Base-by-base conservation (phyloP, 2,113 vertebrate species). In the Pteruthius melanotis region DNA sequence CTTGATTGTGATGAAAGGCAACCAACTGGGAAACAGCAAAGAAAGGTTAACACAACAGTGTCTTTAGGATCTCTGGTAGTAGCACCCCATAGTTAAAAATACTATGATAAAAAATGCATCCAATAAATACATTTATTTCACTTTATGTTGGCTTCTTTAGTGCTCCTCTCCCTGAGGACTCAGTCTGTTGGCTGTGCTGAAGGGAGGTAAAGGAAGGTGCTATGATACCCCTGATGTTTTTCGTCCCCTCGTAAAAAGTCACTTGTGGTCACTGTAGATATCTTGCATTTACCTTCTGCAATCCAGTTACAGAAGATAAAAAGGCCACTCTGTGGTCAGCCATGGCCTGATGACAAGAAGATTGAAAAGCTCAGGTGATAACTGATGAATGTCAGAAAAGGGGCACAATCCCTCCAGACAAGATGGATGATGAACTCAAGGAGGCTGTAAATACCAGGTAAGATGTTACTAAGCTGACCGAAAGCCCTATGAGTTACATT, bases 1-100 rank as follows among this genome's bases (percentile, higher is more conserved):
- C 69, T 96, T 68, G 80, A 82, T 50, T 84, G 45, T 53, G 61
- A 90, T 84, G 54, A 89, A 94, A 96, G 61, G n/a, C 69, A 93
- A 94, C 70, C 68, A 89, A 69, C 45, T n/a, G n/a, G 72, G 83
- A 94, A 81, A 71, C 77, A 84, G 72, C 52, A 89, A 64, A 83
- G 79, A 96, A 88, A 84, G 72, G 92, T 92, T 90, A 95, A 84
- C 39, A 15, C 37, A 60, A 37, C 65, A 87, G 56, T 21, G 26
- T 20, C 52, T 87, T 64, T 45, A 92, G 56, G 40, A 72, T 57
- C 42, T 71, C 61, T 21, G 72, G 59, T n/a, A 59, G 52, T 47
- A 93, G 49, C n/a, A 31, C 28, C 78, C 35, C 60, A 35, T 3
- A 66, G 54, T 61, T 60, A 9, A 72, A 95, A 95, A 74, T 33